Base-by-base conservation (phyloP, 2,888 invertebrate genomes). In the Hydrotaea diabolus region DNA sequence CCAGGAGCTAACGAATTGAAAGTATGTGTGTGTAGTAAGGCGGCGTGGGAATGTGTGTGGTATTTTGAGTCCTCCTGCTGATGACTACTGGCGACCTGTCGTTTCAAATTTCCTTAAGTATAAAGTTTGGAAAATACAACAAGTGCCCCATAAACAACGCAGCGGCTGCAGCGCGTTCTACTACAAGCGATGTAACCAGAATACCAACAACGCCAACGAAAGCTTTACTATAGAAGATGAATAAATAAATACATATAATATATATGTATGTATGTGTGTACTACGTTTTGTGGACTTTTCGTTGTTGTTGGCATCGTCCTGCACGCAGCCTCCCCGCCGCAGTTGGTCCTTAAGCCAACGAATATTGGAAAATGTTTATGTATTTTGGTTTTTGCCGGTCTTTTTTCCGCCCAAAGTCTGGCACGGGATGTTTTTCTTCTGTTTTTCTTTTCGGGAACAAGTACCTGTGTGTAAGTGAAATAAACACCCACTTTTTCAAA, bases 111-210 rank as follows among this genome's bases (percentile, higher is more conserved):
- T 87, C 72, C 84, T 86, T 88, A 89, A 89, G 90, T 90, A 87
- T 82, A 86, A 87, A 86, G 87, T 83, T 87, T 79, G 77, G 81
- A 87, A 80, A 87, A 87, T 87, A 90, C 91, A 91, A 91, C 91
- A 91, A 91, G 91, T 91, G 91, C 89, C 88, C 89, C 88, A 90
- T 90, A 89, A 90, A 86, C 26, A 78, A 64, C 21, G 19, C 26
- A 80, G 72, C 26, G 53, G 36, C 73, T 39, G 66, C 77, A 36
- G 86, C 85, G 77, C 77, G 72, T 79, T n/a, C n/a, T n/a, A 84
- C 79, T 81, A 86, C 81, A 77, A 85, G 84, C 23, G 85, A 75
- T 46, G 66, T 76, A 73, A 49, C 31, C 49, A 62, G 8, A 55
- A 39, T 21, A 36, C 55, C 39, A 26, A 64, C 39, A 7, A 73